phyloP scores from a whole-genome alignment of 1,140 invertebrate genomes.

The Subanguina moxae region DNA sequence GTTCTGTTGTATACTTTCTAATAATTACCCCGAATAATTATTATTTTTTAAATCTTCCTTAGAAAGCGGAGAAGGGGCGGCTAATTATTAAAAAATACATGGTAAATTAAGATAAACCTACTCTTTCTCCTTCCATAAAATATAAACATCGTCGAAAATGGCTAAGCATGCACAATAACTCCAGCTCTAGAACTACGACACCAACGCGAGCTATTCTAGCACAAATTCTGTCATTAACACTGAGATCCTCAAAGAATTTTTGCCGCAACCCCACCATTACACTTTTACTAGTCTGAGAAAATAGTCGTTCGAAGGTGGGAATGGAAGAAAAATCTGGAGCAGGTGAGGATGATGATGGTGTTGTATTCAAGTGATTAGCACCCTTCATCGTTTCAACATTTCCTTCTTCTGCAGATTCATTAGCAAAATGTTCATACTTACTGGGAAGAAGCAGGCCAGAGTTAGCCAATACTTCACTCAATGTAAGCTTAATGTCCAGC shows the following conservation, averaged over 20 bases:
- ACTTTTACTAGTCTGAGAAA: neutral
- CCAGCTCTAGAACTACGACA: slow-evolving; percentile 24
- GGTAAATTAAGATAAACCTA: neutral
- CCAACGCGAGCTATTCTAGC: slow-evolving; percentile 18
- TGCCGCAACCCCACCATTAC: neutral
- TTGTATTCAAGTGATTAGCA: neutral
- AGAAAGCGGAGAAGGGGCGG: no score
- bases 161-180: slow-evolving; percentile 27
- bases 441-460: neutral
- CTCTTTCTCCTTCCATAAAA: slow-evolving; percentile 24
- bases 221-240: slow-evolving; percentile 6
- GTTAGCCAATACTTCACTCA: neutral
- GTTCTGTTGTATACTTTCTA: no score
- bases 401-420: neutral
- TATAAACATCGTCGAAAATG: slow-evolving; percentile 23
- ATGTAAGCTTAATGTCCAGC: neutral
- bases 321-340: neutral
- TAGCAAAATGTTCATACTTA: neutral
- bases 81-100: slow-evolving; percentile 2
- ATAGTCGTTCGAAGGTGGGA: neutral
- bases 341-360: neutral
- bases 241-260: slow-evolving; percentile 16
- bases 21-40: neutral
- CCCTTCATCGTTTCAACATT: neutral
- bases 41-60: neutral